Evolutionary conservation across 1,140 invertebrate species (phyloP).

Genomic region (Melipona quadrifasciata): DNA sequence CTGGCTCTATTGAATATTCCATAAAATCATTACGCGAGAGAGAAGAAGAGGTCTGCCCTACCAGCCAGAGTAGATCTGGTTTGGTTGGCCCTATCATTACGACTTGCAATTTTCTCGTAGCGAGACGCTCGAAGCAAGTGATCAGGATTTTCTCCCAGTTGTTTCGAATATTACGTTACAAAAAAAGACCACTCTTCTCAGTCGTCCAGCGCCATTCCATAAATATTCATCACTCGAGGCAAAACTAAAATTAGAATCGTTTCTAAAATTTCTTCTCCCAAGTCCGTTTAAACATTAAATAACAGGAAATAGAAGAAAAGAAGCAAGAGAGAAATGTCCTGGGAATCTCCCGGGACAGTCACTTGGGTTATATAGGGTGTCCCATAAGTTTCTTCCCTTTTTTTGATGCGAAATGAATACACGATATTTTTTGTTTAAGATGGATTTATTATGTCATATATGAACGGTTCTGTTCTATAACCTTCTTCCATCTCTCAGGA

Average conservation of each 20-base stretch:
- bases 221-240: background rate
- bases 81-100: background rate
- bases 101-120: background rate
- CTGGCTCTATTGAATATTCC: background rate
- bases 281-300: too few species aligned
- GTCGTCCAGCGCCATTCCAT: background rate
- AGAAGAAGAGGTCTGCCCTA: background rate
- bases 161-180: background rate
- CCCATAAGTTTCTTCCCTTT: too few species aligned
- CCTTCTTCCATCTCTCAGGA: too few species aligned
- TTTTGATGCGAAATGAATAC: too few species aligned
- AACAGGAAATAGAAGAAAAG: too few species aligned
- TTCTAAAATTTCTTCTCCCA: background rate
- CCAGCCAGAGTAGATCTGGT: background rate
- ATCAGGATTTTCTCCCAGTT: background rate
- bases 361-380: too few species aligned
- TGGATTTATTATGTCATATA: too few species aligned
- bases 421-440: too few species aligned
- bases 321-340: too few species aligned
- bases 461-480: too few species aligned
- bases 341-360: too few species aligned
- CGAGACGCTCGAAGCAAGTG: background rate
- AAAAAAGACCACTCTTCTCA: background rate
- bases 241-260: too few species aligned
- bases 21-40: background rate